These are phyloP conservation scores for Chascanopsetta lugubris DNA, from an alignment of 2,113 vertebrate genomes.

Conservation along the genomic window DNA sequence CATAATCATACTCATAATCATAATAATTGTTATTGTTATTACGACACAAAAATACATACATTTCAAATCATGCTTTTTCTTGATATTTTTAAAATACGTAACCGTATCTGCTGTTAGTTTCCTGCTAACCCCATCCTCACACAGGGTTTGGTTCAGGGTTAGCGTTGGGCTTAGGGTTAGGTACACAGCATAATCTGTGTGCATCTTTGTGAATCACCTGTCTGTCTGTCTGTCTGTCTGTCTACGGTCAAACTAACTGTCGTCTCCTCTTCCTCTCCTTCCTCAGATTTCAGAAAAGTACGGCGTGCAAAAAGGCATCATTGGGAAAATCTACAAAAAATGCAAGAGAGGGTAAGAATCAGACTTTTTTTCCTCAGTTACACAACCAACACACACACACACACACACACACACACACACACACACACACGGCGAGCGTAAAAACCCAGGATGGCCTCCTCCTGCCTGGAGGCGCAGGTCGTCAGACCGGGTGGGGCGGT, in stretches of 20 bases:
- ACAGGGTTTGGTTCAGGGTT: too few relatives aligned
- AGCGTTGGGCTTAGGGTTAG: too few relatives aligned
- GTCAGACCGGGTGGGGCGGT: constrained; percentile 71
- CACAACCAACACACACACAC: neutral
- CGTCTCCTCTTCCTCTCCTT: constrained; percentile 18
- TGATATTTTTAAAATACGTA: too few relatives aligned
- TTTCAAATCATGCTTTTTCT: too few relatives aligned
- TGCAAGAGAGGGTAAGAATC: constrained; percentile 96
- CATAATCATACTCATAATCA: too few relatives aligned
- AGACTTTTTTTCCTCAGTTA: neutral
- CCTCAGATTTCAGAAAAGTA: constrained; percentile 98
- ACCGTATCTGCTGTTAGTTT: too few relatives aligned
- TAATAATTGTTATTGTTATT: too few relatives aligned
- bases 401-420: too few relatives aligned
- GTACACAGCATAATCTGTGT: too few relatives aligned
- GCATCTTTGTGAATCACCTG: constrained; percentile 3
- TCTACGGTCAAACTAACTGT: constrained; percentile 27
- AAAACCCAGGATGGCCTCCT: constrained; percentile 43
- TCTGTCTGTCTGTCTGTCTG: constrained; percentile 6
- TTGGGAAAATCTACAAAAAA: constrained; percentile 98
- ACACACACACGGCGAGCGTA: neutral
- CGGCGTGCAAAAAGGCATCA: constrained; percentile 91
- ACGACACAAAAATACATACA: too few relatives aligned
- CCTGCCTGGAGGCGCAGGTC: constrained; percentile 55
- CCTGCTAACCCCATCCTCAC: too few relatives aligned